Conservation (phyloP, 2,797 vertebrate genomes). For the Odontamblyopus lacepedii region DNA sequence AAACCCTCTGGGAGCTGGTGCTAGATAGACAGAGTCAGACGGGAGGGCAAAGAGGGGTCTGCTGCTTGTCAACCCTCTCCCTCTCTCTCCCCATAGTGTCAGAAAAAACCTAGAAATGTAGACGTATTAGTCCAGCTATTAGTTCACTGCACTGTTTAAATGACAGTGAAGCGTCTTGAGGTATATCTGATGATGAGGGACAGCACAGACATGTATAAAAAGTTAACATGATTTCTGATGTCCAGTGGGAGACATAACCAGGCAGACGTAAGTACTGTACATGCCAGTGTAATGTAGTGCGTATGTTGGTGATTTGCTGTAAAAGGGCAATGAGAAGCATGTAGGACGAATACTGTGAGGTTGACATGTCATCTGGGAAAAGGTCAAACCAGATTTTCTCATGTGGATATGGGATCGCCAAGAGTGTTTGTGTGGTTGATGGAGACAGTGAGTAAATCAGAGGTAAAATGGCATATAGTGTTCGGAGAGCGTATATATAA, state of each 20-base stretch:
- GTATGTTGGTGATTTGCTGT: slow-evolving; percentile 30
- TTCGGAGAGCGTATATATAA: background rate
- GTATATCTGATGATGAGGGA: slow-evolving; percentile 65
- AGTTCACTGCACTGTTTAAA: slow-evolving; percentile 97
- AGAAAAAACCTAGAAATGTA: slow-evolving; percentile 75
- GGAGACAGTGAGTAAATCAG: slow-evolving; percentile 15
- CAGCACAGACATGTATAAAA: slow-evolving; percentile 18
- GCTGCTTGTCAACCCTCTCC: slow-evolving; percentile 74
- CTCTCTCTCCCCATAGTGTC: slow-evolving; percentile 54
- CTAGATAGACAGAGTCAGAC: slow-evolving; percentile 70
- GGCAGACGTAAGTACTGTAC: slow-evolving; percentile 42
- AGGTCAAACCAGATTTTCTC: slow-evolving; percentile 61
- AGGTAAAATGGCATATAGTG: background rate
- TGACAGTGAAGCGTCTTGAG: slow-evolving; percentile 80
- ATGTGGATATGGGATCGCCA: slow-evolving; percentile 22
- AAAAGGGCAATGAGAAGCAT: slow-evolving; percentile 70
- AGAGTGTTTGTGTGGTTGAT: slow-evolving; percentile 57
- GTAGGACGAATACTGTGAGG: slow-evolving; percentile 48
- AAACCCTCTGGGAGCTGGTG: slow-evolving; percentile 85
- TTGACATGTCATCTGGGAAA: slow-evolving; percentile 65
- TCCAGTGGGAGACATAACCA: slow-evolving; percentile 49
- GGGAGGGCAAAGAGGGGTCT: slow-evolving; percentile 71
- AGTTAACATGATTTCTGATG: slow-evolving; percentile 43
- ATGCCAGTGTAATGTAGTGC: slow-evolving; percentile 31
- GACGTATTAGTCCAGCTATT: slow-evolving; percentile 98